A percentile compares a stretch with the other conserved stretches of the same genome.
Conservation (phyloP, 2,797 vertebrate genomes). For the Fratercula arctica region DNA sequence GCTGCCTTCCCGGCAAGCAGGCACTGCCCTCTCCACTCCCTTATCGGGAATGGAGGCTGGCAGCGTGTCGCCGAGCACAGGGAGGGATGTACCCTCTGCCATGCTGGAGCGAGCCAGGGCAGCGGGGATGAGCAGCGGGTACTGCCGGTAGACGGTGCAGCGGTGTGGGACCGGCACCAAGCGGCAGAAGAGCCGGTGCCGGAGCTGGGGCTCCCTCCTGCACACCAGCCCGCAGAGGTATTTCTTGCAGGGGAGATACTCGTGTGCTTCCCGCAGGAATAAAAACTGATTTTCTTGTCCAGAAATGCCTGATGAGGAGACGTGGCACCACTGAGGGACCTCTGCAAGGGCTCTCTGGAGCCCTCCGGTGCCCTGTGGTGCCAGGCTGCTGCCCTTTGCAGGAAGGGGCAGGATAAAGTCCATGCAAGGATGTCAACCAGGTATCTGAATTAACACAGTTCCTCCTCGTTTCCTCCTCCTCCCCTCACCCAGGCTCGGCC, state of each 20-base stretch:
- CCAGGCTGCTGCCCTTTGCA: background rate
- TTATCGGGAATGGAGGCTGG: fast-evolving
- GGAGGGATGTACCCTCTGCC: background rate
- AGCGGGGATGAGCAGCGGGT: background rate
- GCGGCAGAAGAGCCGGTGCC: fast-evolving
- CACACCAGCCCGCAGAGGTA: background rate
- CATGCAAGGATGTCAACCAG: fast-evolving
- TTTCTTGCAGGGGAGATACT: background rate
- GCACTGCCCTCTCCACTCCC: background rate
- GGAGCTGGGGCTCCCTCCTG: background rate
- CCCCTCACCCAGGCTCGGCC: background rate
- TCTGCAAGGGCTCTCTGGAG: background rate
- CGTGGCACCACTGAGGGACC: background rate
- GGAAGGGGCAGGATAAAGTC: background rate
- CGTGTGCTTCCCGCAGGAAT: background rate
- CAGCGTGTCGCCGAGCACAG: fast-evolving
- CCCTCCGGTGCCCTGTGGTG: background rate
- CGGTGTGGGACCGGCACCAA: fast-evolving
- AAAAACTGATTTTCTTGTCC: background rate
- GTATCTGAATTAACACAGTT: background rate
- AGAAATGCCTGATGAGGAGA: background rate
- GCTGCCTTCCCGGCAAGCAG: background rate
- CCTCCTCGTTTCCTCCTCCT: background rate
- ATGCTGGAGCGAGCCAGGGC: fast-evolving
- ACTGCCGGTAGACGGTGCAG: fast-evolving